Evolutionary conservation across 2,797 vertebrate species (phyloP).

Genomic region (Sylvilagus floridanus): DNA sequence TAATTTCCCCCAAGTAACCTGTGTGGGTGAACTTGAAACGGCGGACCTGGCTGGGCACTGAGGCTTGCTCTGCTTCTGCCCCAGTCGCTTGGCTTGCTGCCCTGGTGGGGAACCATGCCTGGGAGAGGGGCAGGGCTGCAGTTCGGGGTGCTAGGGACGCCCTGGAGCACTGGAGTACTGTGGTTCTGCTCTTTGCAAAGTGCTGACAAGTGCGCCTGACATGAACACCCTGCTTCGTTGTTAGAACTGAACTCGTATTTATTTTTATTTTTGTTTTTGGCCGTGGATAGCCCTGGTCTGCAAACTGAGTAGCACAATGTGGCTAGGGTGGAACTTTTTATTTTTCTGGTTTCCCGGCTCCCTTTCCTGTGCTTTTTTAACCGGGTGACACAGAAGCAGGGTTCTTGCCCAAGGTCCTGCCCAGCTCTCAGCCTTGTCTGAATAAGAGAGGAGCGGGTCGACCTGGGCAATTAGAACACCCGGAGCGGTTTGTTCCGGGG

Average conservation of each 20-base stretch:
- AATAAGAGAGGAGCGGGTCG: background rate
- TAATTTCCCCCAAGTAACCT: slow-evolving; percentile 68
- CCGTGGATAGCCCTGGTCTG: slow-evolving; percentile 64
- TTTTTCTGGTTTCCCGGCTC: background rate
- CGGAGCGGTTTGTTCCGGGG: slow-evolving; percentile 58
- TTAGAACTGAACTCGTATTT: slow-evolving; percentile 69
- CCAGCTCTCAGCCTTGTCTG: slow-evolving; percentile 71
- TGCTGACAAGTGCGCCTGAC: slow-evolving; percentile 80
- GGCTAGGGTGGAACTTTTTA: slow-evolving; percentile 60
- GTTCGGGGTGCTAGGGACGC: slow-evolving; percentile 77
- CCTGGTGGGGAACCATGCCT: slow-evolving; percentile 75
- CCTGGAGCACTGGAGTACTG: slow-evolving; percentile 76
- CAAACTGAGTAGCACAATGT: slow-evolving; percentile 75
- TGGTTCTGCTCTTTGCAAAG: slow-evolving; percentile 65
- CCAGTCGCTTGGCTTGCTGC: slow-evolving; percentile 60
- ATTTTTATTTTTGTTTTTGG: slow-evolving; percentile 82
- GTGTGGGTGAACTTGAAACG: slow-evolving; percentile 61
- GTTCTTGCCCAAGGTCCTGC: slow-evolving; percentile 60
- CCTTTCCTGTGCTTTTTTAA: slow-evolving; percentile 57
- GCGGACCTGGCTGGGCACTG: slow-evolving; percentile 12
- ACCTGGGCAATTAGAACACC: slow-evolving; percentile 59
- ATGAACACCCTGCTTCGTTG: slow-evolving; percentile 81
- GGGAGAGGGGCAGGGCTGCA: slow-evolving; percentile 75
- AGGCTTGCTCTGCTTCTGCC: slow-evolving; percentile 58
- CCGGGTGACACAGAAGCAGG: slow-evolving; percentile 65